Evolutionary conservation across 1,140 invertebrate genomes (phyloP).

Genomic region (Drosophila serrata): DNA sequence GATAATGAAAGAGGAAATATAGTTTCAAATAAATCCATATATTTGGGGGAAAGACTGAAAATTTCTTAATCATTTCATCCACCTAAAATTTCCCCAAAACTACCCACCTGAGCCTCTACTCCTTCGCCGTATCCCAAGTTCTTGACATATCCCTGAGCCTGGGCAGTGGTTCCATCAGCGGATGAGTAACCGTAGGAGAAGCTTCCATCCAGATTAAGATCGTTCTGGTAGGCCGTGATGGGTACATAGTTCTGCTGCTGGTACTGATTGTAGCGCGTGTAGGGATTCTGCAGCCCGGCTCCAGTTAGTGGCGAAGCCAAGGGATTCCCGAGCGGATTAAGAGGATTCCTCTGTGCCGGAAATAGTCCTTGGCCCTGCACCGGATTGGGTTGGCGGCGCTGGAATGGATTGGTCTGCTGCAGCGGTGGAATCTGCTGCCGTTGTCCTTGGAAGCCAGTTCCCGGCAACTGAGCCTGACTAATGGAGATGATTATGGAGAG

Average conservation of each 20-base stretch:
- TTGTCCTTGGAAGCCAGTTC: constrained; percentile 65
- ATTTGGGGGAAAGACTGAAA: not conserved
- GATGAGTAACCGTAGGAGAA: constrained; percentile 86
- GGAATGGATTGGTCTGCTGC: constrained; percentile 52
- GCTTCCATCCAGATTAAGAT: constrained; percentile 88
- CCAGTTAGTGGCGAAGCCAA: constrained; percentile 36
- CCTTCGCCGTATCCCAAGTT: constrained; percentile 86
- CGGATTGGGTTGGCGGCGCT: constrained; percentile 59
- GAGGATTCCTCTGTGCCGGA: constrained; percentile 48
- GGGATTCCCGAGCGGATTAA: constrained; percentile 55
- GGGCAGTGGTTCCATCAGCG: constrained; percentile 88
- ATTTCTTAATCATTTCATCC: not conserved
- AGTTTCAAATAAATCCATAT: not conserved
- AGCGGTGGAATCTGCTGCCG: constrained; percentile 40
- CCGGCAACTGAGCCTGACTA: constrained; percentile 56
- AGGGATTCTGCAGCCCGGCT: constrained; percentile 50
- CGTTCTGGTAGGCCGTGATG: constrained; percentile 88
- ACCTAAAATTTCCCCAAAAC: not conserved
- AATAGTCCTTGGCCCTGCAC: constrained; percentile 66
- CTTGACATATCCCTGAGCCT: constrained; percentile 87
- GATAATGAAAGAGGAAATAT: not conserved
- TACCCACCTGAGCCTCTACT: constrained; percentile 85
- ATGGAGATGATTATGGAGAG: constrained; percentile 24
- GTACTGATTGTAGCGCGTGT: constrained; percentile 65
- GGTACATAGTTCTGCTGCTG: constrained; percentile 84